A percentile compares a stretch with the other conserved stretches of the same genome.
phyloP scores from a whole-genome alignment of 2,888 invertebrate genomes.

The Frankliniella fusca region DNA sequence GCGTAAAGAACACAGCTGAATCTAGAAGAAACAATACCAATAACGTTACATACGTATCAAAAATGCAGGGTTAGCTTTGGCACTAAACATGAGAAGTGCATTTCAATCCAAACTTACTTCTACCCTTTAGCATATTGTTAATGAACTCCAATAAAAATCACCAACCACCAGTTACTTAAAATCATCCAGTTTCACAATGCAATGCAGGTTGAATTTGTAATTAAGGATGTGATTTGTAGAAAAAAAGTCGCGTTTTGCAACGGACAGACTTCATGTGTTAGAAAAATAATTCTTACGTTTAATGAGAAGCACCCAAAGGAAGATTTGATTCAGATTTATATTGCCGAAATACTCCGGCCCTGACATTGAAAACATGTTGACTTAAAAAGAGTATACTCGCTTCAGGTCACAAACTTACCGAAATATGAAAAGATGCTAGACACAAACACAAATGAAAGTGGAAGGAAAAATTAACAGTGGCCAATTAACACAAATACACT shows the following conservation, averaged over 20 bases:
- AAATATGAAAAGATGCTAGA: too few relatives aligned
- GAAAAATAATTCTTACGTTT: too few relatives aligned
- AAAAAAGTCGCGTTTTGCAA: too few relatives aligned
- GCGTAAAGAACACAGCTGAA: neutral
- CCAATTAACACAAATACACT: neutral
- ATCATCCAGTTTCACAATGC: neutral
- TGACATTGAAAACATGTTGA: too few relatives aligned
- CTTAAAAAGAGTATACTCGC: too few relatives aligned
- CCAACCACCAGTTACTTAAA: slow-evolving; percentile 14
- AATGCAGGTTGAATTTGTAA: neutral
- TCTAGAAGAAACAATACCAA: neutral
- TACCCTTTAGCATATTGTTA: neutral
- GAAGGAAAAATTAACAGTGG: neutral
- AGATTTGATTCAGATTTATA: too few relatives aligned
- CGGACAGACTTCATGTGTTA: too few relatives aligned
- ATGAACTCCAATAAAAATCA: neutral
- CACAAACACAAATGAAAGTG: neutral
- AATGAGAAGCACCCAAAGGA: too few relatives aligned
- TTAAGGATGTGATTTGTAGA: too few relatives aligned
- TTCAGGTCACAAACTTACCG: too few relatives aligned
- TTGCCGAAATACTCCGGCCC: too few relatives aligned
- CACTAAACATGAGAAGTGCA: neutral
- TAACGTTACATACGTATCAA: neutral
- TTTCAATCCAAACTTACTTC: neutral
- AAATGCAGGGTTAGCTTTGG: neutral